phyloP scores from a whole-genome alignment of 2,113 vertebrate species.

The Scomber colias region DNA sequence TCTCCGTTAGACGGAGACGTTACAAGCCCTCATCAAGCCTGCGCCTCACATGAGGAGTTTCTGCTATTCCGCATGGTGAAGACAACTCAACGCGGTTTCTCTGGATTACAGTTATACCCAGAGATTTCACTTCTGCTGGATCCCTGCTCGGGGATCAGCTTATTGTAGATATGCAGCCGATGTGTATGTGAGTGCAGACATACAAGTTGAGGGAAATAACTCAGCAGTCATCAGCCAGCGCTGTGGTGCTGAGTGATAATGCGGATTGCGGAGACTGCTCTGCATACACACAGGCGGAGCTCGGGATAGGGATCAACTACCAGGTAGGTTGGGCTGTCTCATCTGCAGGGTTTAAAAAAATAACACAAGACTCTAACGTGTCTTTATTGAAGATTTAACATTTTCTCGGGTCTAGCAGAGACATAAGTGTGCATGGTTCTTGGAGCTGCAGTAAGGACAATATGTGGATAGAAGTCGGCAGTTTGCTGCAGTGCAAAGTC shows the following conservation, averaged over 20 bases:
- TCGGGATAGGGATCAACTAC: background rate
- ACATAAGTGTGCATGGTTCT: background rate
- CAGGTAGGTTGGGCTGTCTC: constrained; percentile 38
- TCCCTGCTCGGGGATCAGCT: background rate
- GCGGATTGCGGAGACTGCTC: constrained; percentile 33
- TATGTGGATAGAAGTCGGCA: constrained; percentile 3
- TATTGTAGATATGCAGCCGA: too few relatives aligned
- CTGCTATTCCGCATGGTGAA: background rate
- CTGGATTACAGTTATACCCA: background rate
- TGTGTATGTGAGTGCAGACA: constrained; percentile 17
- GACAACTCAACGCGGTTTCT: background rate
- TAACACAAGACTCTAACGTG: background rate
- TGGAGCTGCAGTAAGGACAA: constrained; percentile 9
- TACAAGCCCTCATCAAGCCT: background rate
- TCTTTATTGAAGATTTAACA: background rate
- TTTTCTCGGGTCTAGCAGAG: background rate
- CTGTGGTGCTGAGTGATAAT: background rate
- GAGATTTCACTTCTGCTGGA: background rate
- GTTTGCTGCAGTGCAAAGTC: constrained; percentile 66
- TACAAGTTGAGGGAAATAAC: background rate
- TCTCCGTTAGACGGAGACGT: too few relatives aligned
- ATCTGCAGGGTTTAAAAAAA: background rate
- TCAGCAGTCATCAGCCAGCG: background rate
- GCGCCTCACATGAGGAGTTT: background rate
- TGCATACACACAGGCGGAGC: constrained; percentile 19